These are phyloP conservation scores for Apoderus coryli DNA, from an alignment of 2,888 invertebrate genomes.

Conservation along the genomic window DNA sequence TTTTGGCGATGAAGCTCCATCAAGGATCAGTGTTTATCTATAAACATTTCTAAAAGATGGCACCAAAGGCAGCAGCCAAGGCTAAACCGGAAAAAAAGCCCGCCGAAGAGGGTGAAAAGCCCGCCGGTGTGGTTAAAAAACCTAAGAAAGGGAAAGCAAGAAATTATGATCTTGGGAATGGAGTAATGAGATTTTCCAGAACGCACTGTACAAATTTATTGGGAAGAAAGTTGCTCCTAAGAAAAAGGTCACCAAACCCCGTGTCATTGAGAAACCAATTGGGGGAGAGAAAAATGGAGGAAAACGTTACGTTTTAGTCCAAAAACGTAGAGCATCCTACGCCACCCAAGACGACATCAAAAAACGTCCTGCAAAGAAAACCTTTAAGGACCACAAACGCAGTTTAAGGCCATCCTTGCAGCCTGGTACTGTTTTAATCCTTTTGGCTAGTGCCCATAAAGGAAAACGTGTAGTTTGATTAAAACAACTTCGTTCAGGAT, in stretches of 20 bases:
- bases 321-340: slow-evolving; percentile 63
- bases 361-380: slow-evolving; percentile 55
- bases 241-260: slow-evolving; percentile 54
- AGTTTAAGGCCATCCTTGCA: slow-evolving; percentile 60
- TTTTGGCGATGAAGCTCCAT: too few relatives aligned
- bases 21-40: too few relatives aligned
- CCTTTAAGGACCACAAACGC: slow-evolving; percentile 67
- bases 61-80: slow-evolving; percentile 54
- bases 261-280: slow-evolving; percentile 67
- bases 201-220: slow-evolving; percentile 62
- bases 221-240: slow-evolving; percentile 58
- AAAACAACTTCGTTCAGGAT: slow-evolving; percentile 71
- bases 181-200: slow-evolving; percentile 66
- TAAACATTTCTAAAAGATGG: too few relatives aligned
- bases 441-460: slow-evolving; percentile 89
- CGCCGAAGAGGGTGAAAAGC: slow-evolving; percentile 18
- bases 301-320: slow-evolving; percentile 66
- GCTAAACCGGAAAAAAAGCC: slow-evolving; percentile 14
- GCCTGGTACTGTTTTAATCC: slow-evolving; percentile 84
- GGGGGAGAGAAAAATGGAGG: slow-evolving; percentile 96
- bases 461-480: slow-evolving; percentile 95
- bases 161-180: slow-evolving; percentile 79
- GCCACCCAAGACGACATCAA: slow-evolving; percentile 66
- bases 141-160: too few relatives aligned
- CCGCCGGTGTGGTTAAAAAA: slow-evolving; percentile 4